These are phyloP conservation scores for Rhagonycha lutea DNA, from an alignment of 2,888 invertebrate genomes.

Conservation along the genomic window DNA sequence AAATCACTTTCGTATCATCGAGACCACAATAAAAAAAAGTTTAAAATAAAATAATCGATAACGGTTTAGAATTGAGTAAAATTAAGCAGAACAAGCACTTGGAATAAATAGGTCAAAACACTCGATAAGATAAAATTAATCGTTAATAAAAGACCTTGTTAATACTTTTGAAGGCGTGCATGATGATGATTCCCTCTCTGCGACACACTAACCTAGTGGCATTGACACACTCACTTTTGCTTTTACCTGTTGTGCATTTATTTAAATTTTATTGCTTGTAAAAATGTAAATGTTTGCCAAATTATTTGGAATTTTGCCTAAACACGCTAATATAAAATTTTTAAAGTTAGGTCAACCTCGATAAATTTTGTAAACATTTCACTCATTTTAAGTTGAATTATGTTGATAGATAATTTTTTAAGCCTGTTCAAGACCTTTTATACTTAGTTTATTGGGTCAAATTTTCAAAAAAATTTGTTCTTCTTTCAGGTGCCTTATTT, in stretches of 20 bases:
- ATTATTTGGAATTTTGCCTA: not conserved
- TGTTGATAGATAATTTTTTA: not conserved
- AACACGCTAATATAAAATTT: not conserved
- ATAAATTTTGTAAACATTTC: not conserved
- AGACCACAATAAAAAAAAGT: not conserved
- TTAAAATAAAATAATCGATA: not conserved
- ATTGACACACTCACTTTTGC: constrained; percentile 44
- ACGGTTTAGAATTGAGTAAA: not conserved
- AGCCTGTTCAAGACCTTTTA: no score
- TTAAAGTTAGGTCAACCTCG: not conserved
- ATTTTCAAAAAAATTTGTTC: no score
- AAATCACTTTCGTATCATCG: no score
- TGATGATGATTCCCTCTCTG: constrained; percentile 22
- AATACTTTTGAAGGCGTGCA: constrained; percentile 14
- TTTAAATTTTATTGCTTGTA: constrained; percentile 27
- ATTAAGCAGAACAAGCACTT: not conserved
- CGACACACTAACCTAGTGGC: constrained; percentile 50
- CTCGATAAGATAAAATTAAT: constrained; percentile 10
- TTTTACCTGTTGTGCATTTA: constrained; percentile 38
- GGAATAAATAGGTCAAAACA: constrained; percentile 10
- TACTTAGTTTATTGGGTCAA: no score
- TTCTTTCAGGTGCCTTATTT: no score
- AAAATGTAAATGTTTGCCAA: constrained; percentile 12
- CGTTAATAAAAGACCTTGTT: constrained; percentile 9
- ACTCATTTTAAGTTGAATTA: not conserved